phyloP scores from a whole-genome alignment of 2,797 vertebrate genomes.

The Spinus pinus region DNA sequence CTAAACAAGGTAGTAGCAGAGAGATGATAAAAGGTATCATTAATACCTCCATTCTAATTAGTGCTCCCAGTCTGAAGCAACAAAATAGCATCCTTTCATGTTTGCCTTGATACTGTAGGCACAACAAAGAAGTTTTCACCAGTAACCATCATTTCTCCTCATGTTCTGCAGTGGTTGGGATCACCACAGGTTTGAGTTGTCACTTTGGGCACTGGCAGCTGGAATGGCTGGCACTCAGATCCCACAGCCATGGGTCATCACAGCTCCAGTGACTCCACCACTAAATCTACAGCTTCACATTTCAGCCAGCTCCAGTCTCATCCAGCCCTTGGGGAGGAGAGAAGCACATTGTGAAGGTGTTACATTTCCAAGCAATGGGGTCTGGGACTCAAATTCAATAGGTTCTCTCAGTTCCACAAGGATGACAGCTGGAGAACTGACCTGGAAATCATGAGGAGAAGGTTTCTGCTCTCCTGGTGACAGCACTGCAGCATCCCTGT shows the following conservation, averaged over 20 bases:
- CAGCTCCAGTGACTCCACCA: background rate
- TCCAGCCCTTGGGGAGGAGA: background rate
- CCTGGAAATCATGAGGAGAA: background rate
- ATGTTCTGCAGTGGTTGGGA: background rate
- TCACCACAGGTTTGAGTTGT: background rate
- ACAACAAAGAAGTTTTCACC: background rate
- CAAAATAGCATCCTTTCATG: background rate
- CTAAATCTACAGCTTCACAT: background rate
- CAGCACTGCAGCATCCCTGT: accelerated
- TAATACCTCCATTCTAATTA: background rate
- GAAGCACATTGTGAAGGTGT: background rate
- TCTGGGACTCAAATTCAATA: background rate
- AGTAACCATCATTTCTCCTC: background rate
- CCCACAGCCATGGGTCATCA: accelerated
- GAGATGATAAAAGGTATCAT: background rate
- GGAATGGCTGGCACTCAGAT: background rate
- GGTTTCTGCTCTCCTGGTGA: accelerated
- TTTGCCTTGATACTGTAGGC: background rate
- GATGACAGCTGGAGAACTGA: background rate
- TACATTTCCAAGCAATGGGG: background rate
- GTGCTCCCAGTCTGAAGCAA: background rate
- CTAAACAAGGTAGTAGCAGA: background rate
- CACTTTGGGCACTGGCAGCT: background rate
- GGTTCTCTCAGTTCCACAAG: background rate
- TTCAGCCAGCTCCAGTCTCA: background rate